Conservation (phyloP, 1,140 invertebrate genomes). For the Drosophila saltans region DNA sequence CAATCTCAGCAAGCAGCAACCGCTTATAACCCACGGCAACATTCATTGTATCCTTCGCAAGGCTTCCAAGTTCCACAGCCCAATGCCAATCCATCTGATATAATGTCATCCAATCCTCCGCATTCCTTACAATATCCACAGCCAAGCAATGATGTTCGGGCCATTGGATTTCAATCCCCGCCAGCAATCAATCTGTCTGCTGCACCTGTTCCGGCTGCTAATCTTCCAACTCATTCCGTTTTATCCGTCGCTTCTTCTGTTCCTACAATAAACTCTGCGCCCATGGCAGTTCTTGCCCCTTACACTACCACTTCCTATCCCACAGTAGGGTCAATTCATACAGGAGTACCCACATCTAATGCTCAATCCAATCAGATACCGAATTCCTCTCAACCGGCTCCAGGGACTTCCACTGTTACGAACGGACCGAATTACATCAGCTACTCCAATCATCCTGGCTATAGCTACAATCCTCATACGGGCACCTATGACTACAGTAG, state of each 20-base stretch:
- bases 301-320: conserved; percentile 1
- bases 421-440: conserved; percentile 42
- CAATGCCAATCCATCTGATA: not conserved
- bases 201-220: not conserved
- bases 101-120: not conserved
- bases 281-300: not conserved
- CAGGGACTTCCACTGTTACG: not conserved
- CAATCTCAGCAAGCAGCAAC: conserved; percentile 35
- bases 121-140: conserved; percentile 25
- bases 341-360: too few species aligned
- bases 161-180: not conserved
- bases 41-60: conserved; percentile 47
- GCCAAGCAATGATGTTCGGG: conserved; percentile 29
- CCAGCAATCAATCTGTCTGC: not conserved
- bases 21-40: conserved; percentile 22
- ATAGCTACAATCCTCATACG: conserved; percentile 76
- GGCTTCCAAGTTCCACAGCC: conserved; percentile 10
- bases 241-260: not conserved
- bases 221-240: not conserved
- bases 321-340: not conserved
- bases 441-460: conserved; percentile 79
- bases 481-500: conserved; percentile 78
- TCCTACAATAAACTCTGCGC: not conserved
- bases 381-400: not conserved
- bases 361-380: not conserved